Base-by-base conservation (phyloP, 2,888 invertebrate genomes). In the Digitonthophagus gazella region DNA sequence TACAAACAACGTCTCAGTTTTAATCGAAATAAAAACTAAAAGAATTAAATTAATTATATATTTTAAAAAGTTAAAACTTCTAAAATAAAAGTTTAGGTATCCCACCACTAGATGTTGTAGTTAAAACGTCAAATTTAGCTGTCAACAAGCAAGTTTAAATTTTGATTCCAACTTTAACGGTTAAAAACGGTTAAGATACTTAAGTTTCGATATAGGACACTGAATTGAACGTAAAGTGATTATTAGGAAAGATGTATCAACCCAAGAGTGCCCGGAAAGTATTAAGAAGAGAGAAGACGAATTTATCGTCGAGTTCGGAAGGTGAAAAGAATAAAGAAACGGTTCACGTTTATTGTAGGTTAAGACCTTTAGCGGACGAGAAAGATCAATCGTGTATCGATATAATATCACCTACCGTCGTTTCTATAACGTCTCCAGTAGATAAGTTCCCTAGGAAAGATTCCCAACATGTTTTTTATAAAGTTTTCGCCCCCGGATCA, bases 301-400 rank as follows among this genome's bases (percentile, higher is more conserved):
- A 77, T 8, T 57, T 79, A 20, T 80, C 80, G 8, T 75, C 75
- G n/a, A 73, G 74, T 67, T 73, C 78, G 1, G 76, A 78, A 28
- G 70, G 69, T 72, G 82, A 71, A 72, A 78, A 0, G 78, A 74
- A 6, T 76, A 79, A 87, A 72, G 93, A 95, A 81, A 91, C 94
- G 0, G 93, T 96, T 0, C 90, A 95, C 84, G 97, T 97, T 0
- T 97, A 89, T 78, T 97, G 97, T 79, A 86, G 97, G 15, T 82
- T 97, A 14, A 86, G 95, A 8, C 96, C 96, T 0, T 85, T 94
- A 80, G 90, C 90, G 78, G 86, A 88, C 66, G 88, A 90, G 14
- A 85, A 84, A 0, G 90, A 91, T 81, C 77, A 85, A 6, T 84
- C 90, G 0, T 93, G 92, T 78, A 86, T 94, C 78, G 89, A 88